phyloP scores from a whole-genome alignment of 2,888 invertebrate species.

The Mythimna impura region DNA sequence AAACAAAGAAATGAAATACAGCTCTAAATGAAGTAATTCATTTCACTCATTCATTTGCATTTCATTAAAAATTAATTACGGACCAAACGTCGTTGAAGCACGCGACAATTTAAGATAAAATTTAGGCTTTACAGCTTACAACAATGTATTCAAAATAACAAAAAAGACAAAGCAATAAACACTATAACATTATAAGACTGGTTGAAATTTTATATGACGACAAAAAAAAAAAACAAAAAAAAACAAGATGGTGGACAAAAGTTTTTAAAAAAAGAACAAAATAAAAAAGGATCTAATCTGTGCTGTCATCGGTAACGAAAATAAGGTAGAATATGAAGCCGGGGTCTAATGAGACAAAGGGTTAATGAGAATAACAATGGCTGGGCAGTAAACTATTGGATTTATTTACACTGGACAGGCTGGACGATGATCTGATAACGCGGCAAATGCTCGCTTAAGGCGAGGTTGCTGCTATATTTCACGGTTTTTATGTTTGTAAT shows the following conservation, averaged over 20 bases:
- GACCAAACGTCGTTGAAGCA: constrained; percentile 14
- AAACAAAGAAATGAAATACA: constrained; percentile 45
- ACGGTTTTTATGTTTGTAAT: constrained; percentile 11
- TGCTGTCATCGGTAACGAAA: constrained; percentile 85
- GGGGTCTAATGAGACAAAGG: constrained; percentile 89
- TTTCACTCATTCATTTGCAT: constrained; percentile 33
- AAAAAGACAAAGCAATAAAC: constrained; percentile 65
- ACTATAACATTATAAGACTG: constrained; percentile 66
- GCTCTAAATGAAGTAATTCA: constrained; percentile 36
- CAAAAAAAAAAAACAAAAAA: constrained; percentile 71
- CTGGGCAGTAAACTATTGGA: constrained; percentile 86
- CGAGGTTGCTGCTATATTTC: constrained; percentile 56
- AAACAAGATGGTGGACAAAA: constrained; percentile 70
- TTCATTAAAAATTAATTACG: constrained; percentile 48
- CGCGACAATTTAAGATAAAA: constrained; percentile 58
- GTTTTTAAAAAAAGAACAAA: constrained; percentile 64
- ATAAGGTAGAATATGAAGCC: constrained; percentile 86
- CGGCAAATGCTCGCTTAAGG: constrained; percentile 82
- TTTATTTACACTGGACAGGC: constrained; percentile 86
- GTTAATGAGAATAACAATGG: constrained; percentile 90
- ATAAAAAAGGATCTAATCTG: constrained; percentile 82
- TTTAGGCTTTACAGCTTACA: constrained; percentile 48
- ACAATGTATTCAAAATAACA: constrained; percentile 44
- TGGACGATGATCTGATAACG: constrained; percentile 86
- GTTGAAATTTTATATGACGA: constrained; percentile 66